Base-by-base conservation (phyloP, 2,113 vertebrate species). In the Procavia capensis region DNA sequence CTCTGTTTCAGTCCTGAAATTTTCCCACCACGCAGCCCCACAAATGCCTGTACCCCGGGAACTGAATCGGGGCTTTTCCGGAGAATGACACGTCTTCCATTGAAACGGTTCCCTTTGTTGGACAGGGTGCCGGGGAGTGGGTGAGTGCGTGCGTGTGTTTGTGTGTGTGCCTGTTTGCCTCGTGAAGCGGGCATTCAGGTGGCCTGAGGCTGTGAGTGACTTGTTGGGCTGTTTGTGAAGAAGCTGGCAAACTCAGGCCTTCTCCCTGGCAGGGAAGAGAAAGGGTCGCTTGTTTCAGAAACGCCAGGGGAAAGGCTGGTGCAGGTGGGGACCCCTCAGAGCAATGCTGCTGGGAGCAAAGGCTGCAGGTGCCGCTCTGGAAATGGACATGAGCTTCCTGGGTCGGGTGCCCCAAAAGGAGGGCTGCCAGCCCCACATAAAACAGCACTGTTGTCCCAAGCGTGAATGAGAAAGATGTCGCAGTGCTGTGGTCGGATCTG, bases 401-500 rank as follows among this genome's bases (percentile, higher is more conserved):
- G 96, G 97, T 93, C 96, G 16, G 74, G 97, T 43, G 96, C 66
- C 90, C 98, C 97, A 88, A 88, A 85, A 93, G 63, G 97, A 95
- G 94, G 94, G 64, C 97, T 98, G 98, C 98, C 98, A 98, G 98
- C 91, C 79, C 85, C 97, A 92, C 4, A 98, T 96, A 98, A 98
- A 98, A 94, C 98, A 0, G 72, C 97, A 96, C 98, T 98, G 98
- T 99, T 98, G 98, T 98, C 98, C 98, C 96, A 79, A 81, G 98
- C 98, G 98, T 97, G 98, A 98, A 98, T 98, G 96, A 98, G 96
- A 99, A 99, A 99, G 99, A 98, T 99, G 99, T 98, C 99, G 98
- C 98, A 98, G 98, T 98, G 98, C 98, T 98, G 98, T 97, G 97
- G 98, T 98, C 95, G 98, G 98, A 98, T 98, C 98, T 98, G 97